Evolutionary conservation across 2,888 invertebrate genomes (phyloP).

Genomic region (Operophtera brumata): DNA sequence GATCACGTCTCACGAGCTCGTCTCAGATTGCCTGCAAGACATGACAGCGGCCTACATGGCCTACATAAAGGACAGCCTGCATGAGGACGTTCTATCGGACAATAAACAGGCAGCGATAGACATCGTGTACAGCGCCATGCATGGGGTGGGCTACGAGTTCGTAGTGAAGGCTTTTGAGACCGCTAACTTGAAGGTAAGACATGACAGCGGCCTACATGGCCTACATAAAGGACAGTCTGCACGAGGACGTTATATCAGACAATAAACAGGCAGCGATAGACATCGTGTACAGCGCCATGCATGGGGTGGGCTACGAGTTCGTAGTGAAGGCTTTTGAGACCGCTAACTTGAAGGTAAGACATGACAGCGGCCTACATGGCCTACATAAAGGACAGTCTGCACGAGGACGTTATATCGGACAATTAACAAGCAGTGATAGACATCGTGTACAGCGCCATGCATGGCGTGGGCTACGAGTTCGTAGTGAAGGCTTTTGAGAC

Average conservation of each 20-base stretch:
- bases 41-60: conserved; percentile 85
- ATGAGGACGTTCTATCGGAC: conserved; percentile 74
- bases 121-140: conserved; percentile 97
- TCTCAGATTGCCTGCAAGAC: conserved; percentile 85
- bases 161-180: conserved; percentile 87
- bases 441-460: conserved; percentile 97
- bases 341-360: conserved; percentile 86
- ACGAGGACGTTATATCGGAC: conserved; percentile 74
- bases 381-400: conserved; percentile 77
- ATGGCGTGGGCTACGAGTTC: conserved; percentile 95
- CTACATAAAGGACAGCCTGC: conserved; percentile 77
- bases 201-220: conserved; percentile 85
- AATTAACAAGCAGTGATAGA: conserved; percentile 81
- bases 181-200: conserved; percentile 86
- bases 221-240: conserved; percentile 77
- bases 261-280: conserved; percentile 81
- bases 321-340: conserved; percentile 87
- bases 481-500: conserved; percentile 87
- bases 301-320: conserved; percentile 95
- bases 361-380: conserved; percentile 85
- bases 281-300: conserved; percentile 97
- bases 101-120: conserved; percentile 81
- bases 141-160: conserved; percentile 95
- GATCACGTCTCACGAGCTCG: conserved; percentile 77
- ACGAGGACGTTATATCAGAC: conserved; percentile 74